Conservation (phyloP, 2,797 vertebrate genomes). For the Synanceia verrucosa region DNA sequence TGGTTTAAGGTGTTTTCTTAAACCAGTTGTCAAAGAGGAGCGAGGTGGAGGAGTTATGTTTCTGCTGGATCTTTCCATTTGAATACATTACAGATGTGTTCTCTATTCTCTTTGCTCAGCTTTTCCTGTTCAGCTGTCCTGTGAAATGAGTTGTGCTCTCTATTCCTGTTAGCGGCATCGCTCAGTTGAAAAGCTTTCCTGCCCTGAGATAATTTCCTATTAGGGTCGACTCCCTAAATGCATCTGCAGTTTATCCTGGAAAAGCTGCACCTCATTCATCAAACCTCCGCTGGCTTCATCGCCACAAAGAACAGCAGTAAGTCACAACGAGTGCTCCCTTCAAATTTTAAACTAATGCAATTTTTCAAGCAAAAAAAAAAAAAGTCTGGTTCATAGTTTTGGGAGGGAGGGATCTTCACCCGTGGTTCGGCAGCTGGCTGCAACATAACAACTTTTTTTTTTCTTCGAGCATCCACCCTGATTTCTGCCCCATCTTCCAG, state of each 20-base stretch:
- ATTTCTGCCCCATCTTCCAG: conserved; percentile 45
- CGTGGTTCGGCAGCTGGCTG: conserved; percentile 41
- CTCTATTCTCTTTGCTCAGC: conserved; percentile 4
- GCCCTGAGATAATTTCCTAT: conserved; percentile 9
- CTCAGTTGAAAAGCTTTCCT: conserved; percentile 1
- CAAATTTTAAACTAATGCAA: conserved; percentile 15
- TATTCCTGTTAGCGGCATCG: neutral
- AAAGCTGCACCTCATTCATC: conserved; percentile 30
- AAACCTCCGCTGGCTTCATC: conserved; percentile 13
- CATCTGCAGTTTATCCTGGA: conserved; percentile 21
- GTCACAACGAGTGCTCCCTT: conserved; percentile 23
- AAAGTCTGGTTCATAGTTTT: conserved; percentile 9
- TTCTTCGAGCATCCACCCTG: conserved; percentile 53
- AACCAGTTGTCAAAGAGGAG: neutral
- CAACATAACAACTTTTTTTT: conserved; percentile 60
- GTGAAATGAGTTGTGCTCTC: neutral
- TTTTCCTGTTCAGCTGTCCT: neutral
- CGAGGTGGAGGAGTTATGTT: neutral
- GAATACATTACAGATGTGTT: neutral
- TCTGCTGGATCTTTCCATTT: neutral
- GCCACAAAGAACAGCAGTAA: neutral
- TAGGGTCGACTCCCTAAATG: neutral
- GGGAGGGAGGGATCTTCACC: conserved; percentile 46
- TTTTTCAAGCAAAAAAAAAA: conserved; percentile 29
- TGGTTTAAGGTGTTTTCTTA: neutral